phyloP scores from a whole-genome alignment of 2,888 invertebrate species.

The Dichetophora obliterata region DNA sequence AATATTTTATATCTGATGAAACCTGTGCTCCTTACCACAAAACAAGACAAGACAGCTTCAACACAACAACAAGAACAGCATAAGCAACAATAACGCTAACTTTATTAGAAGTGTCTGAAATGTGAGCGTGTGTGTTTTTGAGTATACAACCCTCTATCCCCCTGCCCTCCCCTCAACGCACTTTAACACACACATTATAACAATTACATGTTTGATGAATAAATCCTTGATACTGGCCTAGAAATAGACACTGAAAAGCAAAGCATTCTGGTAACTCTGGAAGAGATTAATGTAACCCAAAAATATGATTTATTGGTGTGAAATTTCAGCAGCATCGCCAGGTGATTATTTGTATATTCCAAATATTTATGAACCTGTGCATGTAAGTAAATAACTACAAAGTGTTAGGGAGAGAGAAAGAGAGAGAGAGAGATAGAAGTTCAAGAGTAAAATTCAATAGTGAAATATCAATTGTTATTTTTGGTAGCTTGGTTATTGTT shows the following conservation, averaged over 20 bases:
- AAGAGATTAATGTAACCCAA: constrained; percentile 53
- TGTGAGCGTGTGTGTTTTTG: not conserved
- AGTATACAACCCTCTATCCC: too few species aligned
- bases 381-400: not conserved
- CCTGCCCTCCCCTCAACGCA: too few species aligned
- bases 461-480: too few species aligned
- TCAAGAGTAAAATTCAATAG: too few species aligned
- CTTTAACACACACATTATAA: too few species aligned
- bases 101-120: not conserved
- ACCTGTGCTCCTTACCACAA: not conserved
- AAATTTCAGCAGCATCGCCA: constrained; percentile 55
- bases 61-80: not conserved
- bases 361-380: not conserved
- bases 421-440: too few species aligned
- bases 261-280: not conserved
- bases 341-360: constrained; percentile 50
- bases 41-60: not conserved
- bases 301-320: constrained; percentile 57
- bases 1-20: not conserved
- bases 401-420: too few species aligned
- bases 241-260: not conserved
- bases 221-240: not conserved
- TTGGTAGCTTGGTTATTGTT: too few species aligned
- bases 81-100: not conserved
- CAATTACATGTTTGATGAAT: too few species aligned